Evolutionary conservation across 2,113 vertebrate species (phyloP), one percentile per base, ranked within the genome.

Genomic region (Gobio gobio): DNA sequence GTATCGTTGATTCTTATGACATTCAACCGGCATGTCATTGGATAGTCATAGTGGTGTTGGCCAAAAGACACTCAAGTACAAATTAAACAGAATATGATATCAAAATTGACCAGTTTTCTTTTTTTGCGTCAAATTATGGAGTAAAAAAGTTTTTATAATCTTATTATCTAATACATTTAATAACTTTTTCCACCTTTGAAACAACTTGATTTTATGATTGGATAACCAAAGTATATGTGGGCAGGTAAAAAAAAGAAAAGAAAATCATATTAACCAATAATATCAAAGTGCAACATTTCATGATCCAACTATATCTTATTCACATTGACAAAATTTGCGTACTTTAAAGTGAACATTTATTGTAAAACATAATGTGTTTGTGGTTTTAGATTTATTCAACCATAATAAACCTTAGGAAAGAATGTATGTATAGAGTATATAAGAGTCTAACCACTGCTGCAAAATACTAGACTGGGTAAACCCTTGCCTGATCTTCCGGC

Each of bases 1-100:
- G 56, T 78, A 45, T 56, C 14, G 29, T n/a, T 77, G 75, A n/a
- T 77, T 58, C 29, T 56, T 77, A 36, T 77, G 18, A 77, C 75
- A 77, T 78, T 61, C 22, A 61, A n/a, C 33, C 33, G 1, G 72
- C 33, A 14, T 58, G 76, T 61, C 40, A 56, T 26, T 43, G 12
- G 10, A 78, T 36, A 58, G 47, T 40, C 8, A 40, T 12, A 20
- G 18, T 58, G 51, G 26, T 12, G 16, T 13, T 77, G 51, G 29
- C 10, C 9, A 77, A 77, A 51, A 4, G 10, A 56, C 51, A 9
- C 33, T 72, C 36, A 10, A 3, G 49, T 36, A 24, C 22, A 78
- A 36, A 58, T 36, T 36, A 36, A 43, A 43, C 5, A 43, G 20
- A 78, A 24, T 6, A 14, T 59, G 22, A 43, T 7, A 24, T 43